A percentile compares a stretch with the other conserved stretches of the same genome.
These are phyloP conservation scores for Athetis lepigone DNA, from an alignment of 2,888 invertebrate species.

Conservation along the genomic window DNA sequence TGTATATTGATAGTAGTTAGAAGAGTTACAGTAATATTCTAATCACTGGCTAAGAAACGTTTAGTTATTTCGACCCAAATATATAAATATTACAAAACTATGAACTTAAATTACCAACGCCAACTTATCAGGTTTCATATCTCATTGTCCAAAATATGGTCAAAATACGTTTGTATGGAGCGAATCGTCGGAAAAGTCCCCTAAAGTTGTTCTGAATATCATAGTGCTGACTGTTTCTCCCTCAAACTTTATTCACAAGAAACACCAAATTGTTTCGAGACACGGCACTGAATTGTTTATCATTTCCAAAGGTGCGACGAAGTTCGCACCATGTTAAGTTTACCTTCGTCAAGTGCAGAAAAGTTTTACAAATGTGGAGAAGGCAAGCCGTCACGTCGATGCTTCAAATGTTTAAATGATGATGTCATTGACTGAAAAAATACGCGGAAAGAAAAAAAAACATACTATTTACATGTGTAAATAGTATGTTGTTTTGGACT, in stretches of 20 bases:
- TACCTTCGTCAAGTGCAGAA: slow-evolving; percentile 19
- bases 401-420: slow-evolving; percentile 43
- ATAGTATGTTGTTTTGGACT: no score
- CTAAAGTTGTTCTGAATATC: background rate
- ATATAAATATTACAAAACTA: no score
- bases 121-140: background rate
- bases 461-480: no score
- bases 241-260: slow-evolving; percentile 18
- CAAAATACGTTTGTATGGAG: no score
- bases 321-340: slow-evolving; percentile 25
- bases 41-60: no score
- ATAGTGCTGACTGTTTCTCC: slow-evolving; percentile 1
- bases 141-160: background rate
- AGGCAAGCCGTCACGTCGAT: slow-evolving; percentile 1
- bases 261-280: slow-evolving; percentile 29
- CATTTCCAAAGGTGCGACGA: slow-evolving; percentile 19
- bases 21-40: no score
- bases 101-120: no score
- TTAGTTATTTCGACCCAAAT: no score
- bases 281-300: slow-evolving; percentile 44
- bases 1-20: no score
- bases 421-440: slow-evolving; percentile 24
- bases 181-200: background rate
- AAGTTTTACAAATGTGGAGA: slow-evolving; percentile 37
- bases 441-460: no score